Evolutionary conservation across 2,888 invertebrate genomes (phyloP).

Genomic region (Spisula solida): DNA sequence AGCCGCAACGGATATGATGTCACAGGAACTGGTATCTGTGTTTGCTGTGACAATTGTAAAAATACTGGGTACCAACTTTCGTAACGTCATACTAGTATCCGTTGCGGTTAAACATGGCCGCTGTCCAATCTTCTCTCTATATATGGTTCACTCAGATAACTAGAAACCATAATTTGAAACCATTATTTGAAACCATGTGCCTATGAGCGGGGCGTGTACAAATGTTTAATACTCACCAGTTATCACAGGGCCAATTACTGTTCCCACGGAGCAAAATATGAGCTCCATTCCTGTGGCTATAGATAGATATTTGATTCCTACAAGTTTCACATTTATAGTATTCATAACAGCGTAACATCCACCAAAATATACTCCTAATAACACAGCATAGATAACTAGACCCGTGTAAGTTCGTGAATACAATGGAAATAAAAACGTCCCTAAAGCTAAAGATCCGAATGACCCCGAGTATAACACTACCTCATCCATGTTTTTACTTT

Average conservation of each 20-base stretch:
- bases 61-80: too few species aligned
- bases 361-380: slow-evolving; percentile 72
- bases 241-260: slow-evolving; percentile 70
- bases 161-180: too few species aligned
- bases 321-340: slow-evolving; percentile 66
- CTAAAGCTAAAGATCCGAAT: slow-evolving; percentile 67
- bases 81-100: too few species aligned
- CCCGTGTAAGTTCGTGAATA: slow-evolving; percentile 66
- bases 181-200: too few species aligned
- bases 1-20: too few species aligned
- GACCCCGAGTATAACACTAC: slow-evolving; percentile 68
- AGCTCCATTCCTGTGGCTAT: slow-evolving; percentile 71
- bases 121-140: too few species aligned
- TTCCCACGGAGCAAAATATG: slow-evolving; percentile 67
- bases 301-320: slow-evolving; percentile 66
- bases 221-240: slow-evolving; percentile 68
- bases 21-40: too few species aligned
- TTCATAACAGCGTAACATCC: slow-evolving; percentile 74
- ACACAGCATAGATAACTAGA: slow-evolving; percentile 65
- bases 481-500: slow-evolving; percentile 70
- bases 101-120: too few species aligned
- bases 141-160: too few species aligned
- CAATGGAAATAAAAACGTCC: slow-evolving; percentile 69
- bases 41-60: too few species aligned
- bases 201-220: too few species aligned